These are phyloP conservation scores for Microctenopoma steveboyesi DNA, from an alignment of 2,797 vertebrate genomes.

Conservation along the genomic window DNA sequence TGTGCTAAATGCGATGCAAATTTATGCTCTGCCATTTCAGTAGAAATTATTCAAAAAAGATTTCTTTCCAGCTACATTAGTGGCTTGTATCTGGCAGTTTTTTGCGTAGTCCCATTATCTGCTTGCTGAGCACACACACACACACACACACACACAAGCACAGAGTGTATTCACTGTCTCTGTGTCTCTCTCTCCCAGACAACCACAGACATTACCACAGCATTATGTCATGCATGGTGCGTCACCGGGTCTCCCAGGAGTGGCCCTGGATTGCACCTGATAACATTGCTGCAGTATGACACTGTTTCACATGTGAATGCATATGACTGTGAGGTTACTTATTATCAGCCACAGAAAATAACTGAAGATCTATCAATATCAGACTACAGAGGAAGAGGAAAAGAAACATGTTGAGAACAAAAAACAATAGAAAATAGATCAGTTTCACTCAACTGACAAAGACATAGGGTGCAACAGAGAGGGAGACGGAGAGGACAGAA, in stretches of 20 bases:
- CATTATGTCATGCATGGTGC: slow-evolving; percentile 72
- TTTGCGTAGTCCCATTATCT: slow-evolving; percentile 26
- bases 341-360: slow-evolving; percentile 27
- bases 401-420: neutral
- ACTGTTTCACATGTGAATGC: slow-evolving; percentile 38
- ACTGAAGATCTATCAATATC: neutral
- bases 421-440: slow-evolving; percentile 5
- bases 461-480: slow-evolving; percentile 6
- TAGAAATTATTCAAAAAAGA: slow-evolving; percentile 13
- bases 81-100: slow-evolving; percentile 27
- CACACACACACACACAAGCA: slow-evolving; percentile 27
- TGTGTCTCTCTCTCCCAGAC: slow-evolving; percentile 44
- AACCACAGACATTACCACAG: slow-evolving; percentile 65
- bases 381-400: neutral
- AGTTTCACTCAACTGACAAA: slow-evolving; percentile 22
- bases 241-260: slow-evolving; percentile 77
- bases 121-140: slow-evolving; percentile 30
- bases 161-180: slow-evolving; percentile 31
- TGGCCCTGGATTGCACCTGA: slow-evolving; percentile 69
- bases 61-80: slow-evolving; percentile 21
- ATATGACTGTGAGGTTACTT: slow-evolving; percentile 17
- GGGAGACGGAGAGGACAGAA: slow-evolving; percentile 37
- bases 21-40: neutral
- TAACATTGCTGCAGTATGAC: slow-evolving; percentile 57
- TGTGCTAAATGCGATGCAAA: neutral